Evolutionary conservation across 2,797 vertebrate species (phyloP).

Genomic region (Diceros bicornis): DNA sequence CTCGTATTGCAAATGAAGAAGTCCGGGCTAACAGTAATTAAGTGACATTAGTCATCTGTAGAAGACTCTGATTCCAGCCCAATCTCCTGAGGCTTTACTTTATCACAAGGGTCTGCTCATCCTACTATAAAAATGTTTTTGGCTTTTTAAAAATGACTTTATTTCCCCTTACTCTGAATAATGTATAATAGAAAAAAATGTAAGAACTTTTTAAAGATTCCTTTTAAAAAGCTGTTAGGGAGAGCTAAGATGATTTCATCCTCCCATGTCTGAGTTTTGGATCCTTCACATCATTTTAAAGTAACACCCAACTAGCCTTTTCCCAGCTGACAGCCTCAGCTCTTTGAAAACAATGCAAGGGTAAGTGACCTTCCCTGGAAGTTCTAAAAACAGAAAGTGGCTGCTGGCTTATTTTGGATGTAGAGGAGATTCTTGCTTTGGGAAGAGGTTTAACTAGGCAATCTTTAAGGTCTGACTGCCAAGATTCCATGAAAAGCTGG

Average conservation of each 20-base stretch:
- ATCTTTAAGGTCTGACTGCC: conserved; percentile 29
- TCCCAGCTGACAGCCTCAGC: not conserved
- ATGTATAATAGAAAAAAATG: not conserved
- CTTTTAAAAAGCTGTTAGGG: not conserved
- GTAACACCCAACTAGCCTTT: not conserved
- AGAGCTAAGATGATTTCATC: not conserved
- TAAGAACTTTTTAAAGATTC: not conserved
- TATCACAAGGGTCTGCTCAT: not conserved
- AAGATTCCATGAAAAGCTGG: not conserved
- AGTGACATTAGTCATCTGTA: not conserved
- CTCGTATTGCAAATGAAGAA: not conserved
- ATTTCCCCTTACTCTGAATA: conserved; percentile 49
- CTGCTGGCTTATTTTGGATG: not conserved
- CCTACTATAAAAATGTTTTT: not conserved
- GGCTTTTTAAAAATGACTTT: not conserved
- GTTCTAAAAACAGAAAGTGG: not conserved
- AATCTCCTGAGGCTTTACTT: not conserved
- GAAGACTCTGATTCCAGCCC: not conserved
- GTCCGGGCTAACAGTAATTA: not conserved
- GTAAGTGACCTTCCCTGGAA: not conserved
- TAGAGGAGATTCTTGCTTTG: not conserved
- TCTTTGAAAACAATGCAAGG: not conserved
- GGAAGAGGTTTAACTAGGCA: not conserved
- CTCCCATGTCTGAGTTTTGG: not conserved
- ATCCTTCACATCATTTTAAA: not conserved